Conservation (phyloP, 2,113 vertebrate species). For the Procapra przewalskii region DNA sequence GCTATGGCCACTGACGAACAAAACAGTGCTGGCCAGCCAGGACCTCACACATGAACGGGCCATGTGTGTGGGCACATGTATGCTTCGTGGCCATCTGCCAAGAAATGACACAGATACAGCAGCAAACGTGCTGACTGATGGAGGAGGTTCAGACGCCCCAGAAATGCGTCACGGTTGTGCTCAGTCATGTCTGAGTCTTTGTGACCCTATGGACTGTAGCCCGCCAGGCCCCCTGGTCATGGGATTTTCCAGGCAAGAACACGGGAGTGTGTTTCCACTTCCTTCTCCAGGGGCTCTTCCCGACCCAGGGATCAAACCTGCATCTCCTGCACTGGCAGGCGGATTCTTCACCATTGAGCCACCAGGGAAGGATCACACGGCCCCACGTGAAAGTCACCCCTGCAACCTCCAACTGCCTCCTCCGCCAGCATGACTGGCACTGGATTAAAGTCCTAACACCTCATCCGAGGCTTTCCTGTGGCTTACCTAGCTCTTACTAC, state of each 20-base stretch:
- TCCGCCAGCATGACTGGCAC: background rate
- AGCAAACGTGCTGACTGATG: background rate
- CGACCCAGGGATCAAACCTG: background rate
- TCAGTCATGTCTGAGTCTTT: background rate
- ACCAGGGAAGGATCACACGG: background rate
- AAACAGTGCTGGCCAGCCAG: background rate
- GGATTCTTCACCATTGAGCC: background rate
- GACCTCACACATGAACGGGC: background rate
- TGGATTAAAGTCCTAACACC: background rate
- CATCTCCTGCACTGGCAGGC: background rate
- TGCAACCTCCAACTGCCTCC: background rate
- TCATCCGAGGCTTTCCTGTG: background rate
- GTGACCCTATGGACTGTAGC: background rate
- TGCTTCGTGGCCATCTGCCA: background rate
- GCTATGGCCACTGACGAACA: background rate
- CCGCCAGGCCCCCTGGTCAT: background rate
- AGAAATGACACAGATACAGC: background rate
- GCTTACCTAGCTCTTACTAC: background rate
- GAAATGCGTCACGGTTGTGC: fast-evolving
- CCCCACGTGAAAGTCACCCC: background rate
- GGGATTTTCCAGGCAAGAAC: background rate
- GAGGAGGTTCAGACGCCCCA: background rate
- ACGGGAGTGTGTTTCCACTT: background rate
- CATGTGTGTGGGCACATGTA: background rate
- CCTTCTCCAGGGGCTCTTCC: background rate